Evolutionary conservation across 2,797 vertebrate species (phyloP), one percentile per base, ranked within the genome.

Genomic region (Danio choprae): DNA sequence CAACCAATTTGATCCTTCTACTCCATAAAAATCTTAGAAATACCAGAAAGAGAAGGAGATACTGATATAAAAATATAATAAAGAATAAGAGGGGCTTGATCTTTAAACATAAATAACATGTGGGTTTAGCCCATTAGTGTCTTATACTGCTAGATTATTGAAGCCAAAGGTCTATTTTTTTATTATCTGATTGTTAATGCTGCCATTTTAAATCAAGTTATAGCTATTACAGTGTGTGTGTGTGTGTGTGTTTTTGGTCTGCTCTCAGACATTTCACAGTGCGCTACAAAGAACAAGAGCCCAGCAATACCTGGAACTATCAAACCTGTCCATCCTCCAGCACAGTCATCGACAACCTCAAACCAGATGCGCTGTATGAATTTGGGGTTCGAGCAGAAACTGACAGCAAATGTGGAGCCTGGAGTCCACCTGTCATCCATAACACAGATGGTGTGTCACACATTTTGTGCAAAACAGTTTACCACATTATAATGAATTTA

Each of bases 261-360:
- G 59, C 11, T 44, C 74, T 18, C 85, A 94, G 94, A 82, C 89
- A 93, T 80, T 94, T 92, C 84, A 93, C 90, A 0, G 93, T 94
- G 65, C 83, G 85, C 62, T 86, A 84, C 65, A 80, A 48, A 20
- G 84, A 87, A 38, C 82, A 75, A 10, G 72, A 85, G 83, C 93
- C 93, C 83, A 95, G 93, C 89, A 95, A 95, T 89, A 96, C 95
- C 82, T 99, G 97, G 98, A 93, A 94, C 89, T 97, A 97, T 86
- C 96, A 98, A 76, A 95, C 96, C 79, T 99, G 97, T 87, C 97
- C 97, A n/a, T 94, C 95, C 15, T 97, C 95, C 16, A 96, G 96
- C 89, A 98, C 96, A 0, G 95, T 98, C 80, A 94, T 99, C 46
- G 97, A 98, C 71, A 94, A 96, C 79, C 91, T 99, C 72, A 98